Evolutionary conservation across 2,113 vertebrate genomes (phyloP), one percentile per base, ranked within the genome.

Genomic region (Pungitius pungitius): DNA sequence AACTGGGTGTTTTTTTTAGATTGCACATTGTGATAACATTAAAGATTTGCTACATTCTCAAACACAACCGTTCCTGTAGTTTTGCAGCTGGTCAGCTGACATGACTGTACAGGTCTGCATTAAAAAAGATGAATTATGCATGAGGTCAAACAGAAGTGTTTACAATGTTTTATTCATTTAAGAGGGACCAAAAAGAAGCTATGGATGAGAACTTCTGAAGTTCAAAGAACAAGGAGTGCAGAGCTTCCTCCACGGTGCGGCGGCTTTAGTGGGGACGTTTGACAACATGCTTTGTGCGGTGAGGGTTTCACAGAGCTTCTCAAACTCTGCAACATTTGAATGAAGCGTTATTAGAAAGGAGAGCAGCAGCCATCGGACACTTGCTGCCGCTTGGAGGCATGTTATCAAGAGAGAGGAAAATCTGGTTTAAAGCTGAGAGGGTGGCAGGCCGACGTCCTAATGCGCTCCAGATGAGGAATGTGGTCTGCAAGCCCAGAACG

Each of bases 381-480:
- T 26, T 14, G 26, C 57, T 75, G 49, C 58, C 56, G 54, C 58
- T 77, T 42, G 51, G 65, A 20, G 66, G 51, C 15, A 18, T 7
- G 61, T 45, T 27, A 49, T 17, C 24, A 68, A 35, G 33, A 35
- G 33, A 22, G 49, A 51, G 20, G 49, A 83, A 67, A 78, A 68
- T 76, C 60, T 79, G 82, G 58, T 77, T 78, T 52, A 40, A 18
- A 81, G 63, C 73, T 18, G 51, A 84, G 69, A 54, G 24, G 73
- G 73, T 73, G 77, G 70, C 76, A 84, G 82, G 64, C 63, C 67
- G 58, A 70, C 26, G 51, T 73, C 33, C 62, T 94, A 92, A 94
- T 88, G 80, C 26, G n/a, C 81, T 93, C 92, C 92, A 52, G 85
- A 94, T 93, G 93, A 92, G 92, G 93, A 95, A 94, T 93, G 92